Conservation (phyloP, 1,140 invertebrate species). For the Aphidius gifuensis region DNA sequence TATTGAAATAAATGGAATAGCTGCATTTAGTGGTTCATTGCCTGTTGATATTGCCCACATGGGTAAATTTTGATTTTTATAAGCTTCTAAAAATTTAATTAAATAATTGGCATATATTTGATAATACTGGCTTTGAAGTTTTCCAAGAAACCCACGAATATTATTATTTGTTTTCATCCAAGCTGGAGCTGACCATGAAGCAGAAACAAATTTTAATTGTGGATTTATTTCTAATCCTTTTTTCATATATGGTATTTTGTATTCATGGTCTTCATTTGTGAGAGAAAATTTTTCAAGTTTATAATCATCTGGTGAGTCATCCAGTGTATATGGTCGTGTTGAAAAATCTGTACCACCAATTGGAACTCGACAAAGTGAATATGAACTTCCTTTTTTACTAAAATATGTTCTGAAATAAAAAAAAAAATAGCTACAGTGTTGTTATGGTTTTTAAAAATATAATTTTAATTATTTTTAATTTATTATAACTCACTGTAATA, state of each 20-base stretch:
- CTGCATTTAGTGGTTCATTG: conserved; percentile 63
- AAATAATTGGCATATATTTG: conserved; percentile 80
- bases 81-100: conserved; percentile 63
- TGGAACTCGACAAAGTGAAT: conserved; percentile 62
- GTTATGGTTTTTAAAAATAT: no score
- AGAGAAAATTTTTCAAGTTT: conserved; percentile 44
- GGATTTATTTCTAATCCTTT: conserved; percentile 35
- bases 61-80: conserved; percentile 52
- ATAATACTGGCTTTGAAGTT: conserved; percentile 68
- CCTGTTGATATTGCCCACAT: conserved; percentile 68
- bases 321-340: conserved; percentile 66
- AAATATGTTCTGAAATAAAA: conserved; percentile 47
- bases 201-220: conserved; percentile 59
- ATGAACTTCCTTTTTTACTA: conserved; percentile 57
- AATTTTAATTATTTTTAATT: no score
- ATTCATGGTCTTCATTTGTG: conserved; percentile 46
- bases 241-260: conserved; percentile 50
- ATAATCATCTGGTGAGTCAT: conserved; percentile 54
- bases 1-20: conserved; percentile 64
- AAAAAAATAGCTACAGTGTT: no score
- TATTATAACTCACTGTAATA: conserved; percentile 57
- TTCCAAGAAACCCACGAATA: conserved; percentile 52
- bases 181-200: conserved; percentile 80
- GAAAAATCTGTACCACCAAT: conserved; percentile 74
- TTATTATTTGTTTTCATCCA: conserved; percentile 90